These are phyloP conservation scores for Misgurnus anguillicaudatus DNA, from an alignment of 2,113 vertebrate species.

Conservation along the genomic window DNA sequence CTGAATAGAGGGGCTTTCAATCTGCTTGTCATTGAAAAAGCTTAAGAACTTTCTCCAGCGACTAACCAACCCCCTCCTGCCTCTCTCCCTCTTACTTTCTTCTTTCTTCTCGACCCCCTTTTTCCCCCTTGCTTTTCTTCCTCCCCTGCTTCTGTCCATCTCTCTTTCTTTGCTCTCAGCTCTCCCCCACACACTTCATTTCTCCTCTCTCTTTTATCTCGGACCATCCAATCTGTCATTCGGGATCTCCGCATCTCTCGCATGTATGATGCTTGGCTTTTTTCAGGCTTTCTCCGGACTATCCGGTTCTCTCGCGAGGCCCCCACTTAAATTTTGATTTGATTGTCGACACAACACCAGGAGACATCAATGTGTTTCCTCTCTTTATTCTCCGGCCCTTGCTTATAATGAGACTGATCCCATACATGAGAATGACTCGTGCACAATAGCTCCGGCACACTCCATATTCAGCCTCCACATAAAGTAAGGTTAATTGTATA, in stretches of 20 bases:
- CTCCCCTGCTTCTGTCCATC: slow-evolving; percentile 15
- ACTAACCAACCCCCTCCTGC: slow-evolving; percentile 42
- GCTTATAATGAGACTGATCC: slow-evolving; percentile 46
- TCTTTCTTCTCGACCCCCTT: slow-evolving; percentile 40
- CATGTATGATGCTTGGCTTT: slow-evolving; percentile 35
- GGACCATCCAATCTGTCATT: slow-evolving; percentile 51
- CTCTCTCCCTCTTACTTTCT: slow-evolving; percentile 42
- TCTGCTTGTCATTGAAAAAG: slow-evolving; percentile 54
- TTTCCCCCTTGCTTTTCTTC: slow-evolving; percentile 23
- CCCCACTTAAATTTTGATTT: slow-evolving; percentile 48
- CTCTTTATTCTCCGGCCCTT: slow-evolving; percentile 42
- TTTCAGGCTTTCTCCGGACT: slow-evolving; percentile 41
- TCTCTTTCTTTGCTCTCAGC: slow-evolving; percentile 47
- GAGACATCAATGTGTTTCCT: slow-evolving; percentile 53
- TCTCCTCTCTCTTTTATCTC: slow-evolving; percentile 47
- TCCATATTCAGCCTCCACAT: slow-evolving; percentile 49
- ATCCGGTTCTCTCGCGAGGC: slow-evolving; percentile 15
- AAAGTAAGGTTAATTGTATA: slow-evolving; percentile 50
- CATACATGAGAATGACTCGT: slow-evolving; percentile 44
- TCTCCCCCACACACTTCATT: slow-evolving; percentile 43
- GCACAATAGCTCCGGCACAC: slow-evolving; percentile 46
- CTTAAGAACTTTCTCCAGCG: slow-evolving; percentile 51
- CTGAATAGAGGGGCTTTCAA: slow-evolving; percentile 54
- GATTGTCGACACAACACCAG: slow-evolving; percentile 56
- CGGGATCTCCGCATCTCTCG: slow-evolving; percentile 36